Evolutionary conservation across 2,888 invertebrate genomes (phyloP).

Genomic region (Cephus pygmeus): DNA sequence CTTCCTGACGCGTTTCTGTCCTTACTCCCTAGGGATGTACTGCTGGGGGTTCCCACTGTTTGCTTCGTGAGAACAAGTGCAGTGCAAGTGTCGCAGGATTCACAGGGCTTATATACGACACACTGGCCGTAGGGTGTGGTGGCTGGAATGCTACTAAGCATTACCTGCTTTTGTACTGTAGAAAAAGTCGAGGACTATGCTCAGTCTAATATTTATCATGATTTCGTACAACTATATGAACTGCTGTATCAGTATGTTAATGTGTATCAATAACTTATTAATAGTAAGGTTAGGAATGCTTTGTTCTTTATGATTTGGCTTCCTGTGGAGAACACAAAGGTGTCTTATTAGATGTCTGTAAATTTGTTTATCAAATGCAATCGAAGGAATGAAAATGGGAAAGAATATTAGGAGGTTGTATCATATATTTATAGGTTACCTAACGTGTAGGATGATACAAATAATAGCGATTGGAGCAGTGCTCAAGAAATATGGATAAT

Average conservation of each 20-base stretch:
- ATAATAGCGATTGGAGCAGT: not conserved
- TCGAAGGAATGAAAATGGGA: not conserved
- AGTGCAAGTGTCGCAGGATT: constrained; percentile 52
- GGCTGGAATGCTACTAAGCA: not conserved
- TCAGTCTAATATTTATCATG: not conserved
- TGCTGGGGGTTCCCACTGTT: constrained; percentile 7
- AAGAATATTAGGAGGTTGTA: not conserved
- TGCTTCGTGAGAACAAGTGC: constrained; percentile 61
- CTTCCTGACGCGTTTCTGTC: not conserved
- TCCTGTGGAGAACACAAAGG: not conserved
- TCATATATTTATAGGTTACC: not conserved
- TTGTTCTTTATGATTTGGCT: not conserved
- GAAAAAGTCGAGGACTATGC: not conserved
- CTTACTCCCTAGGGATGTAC: not conserved
- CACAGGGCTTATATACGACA: not conserved
- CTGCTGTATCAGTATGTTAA: not conserved
- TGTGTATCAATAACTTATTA: not conserved
- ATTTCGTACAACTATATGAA: not conserved
- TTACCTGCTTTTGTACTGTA: not conserved
- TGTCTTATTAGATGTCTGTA: not conserved
- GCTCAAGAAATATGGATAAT: not conserved
- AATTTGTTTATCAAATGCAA: not conserved
- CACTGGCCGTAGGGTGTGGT: not conserved
- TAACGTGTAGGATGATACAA: not conserved
- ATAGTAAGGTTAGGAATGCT: not conserved